phyloP scores from a whole-genome alignment of 2,888 invertebrate species.

The Stegana nigrithorax region DNA sequence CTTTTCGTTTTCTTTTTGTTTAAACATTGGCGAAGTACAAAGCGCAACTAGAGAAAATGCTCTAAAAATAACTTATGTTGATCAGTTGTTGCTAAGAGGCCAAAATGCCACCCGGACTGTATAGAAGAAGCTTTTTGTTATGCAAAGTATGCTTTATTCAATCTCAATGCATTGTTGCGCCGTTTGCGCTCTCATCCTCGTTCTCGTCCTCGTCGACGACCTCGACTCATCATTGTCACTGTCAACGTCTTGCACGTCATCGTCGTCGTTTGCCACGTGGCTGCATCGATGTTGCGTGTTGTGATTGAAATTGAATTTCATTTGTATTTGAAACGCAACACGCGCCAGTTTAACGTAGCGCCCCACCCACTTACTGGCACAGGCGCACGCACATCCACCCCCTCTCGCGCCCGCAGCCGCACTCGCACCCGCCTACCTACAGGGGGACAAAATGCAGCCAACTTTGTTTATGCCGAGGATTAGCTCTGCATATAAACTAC shows the following conservation, averaged over 20 bases:
- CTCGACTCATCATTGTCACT: too few relatives aligned
- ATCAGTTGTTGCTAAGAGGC: too few relatives aligned
- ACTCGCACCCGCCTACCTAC: too few relatives aligned
- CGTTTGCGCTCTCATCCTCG: too few relatives aligned
- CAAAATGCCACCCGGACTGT: too few relatives aligned
- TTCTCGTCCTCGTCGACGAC: too few relatives aligned
- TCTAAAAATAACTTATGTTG: too few relatives aligned
- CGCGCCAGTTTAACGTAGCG: constrained; percentile 17
- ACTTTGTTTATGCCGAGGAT: constrained; percentile 36
- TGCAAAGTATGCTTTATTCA: too few relatives aligned
- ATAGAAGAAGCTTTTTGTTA: not conserved
- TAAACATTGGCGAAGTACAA: not conserved
- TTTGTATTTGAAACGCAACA: constrained; percentile 34
- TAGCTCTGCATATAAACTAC: constrained; percentile 54
- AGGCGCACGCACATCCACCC: too few relatives aligned
- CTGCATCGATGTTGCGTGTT: constrained; percentile 23
- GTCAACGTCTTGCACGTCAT: constrained; percentile 26
- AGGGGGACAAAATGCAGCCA: not conserved
- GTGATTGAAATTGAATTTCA: constrained; percentile 61
- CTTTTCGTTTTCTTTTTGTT: too few relatives aligned
- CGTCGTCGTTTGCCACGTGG: constrained; percentile 53
- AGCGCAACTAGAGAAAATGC: not conserved
- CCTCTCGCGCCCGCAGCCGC: not conserved
- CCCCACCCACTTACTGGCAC: constrained; percentile 15
- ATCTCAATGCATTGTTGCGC: too few relatives aligned